Evolutionary conservation across 1,140 invertebrate genomes (phyloP).

Genomic region (Saccostrea echinata): DNA sequence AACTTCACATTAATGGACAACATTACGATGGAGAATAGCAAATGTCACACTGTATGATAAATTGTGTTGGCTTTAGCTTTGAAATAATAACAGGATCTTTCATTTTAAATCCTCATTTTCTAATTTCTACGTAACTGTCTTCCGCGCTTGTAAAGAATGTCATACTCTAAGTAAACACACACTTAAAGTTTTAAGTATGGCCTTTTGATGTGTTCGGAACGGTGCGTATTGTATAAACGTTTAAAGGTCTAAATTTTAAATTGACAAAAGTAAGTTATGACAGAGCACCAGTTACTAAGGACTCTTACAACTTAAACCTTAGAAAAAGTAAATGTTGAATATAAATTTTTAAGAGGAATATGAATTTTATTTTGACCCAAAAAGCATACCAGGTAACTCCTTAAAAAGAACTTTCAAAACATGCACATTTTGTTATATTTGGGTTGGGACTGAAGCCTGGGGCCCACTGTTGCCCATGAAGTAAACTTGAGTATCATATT

Average conservation of each 20-base stretch:
- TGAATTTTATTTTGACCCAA: no score
- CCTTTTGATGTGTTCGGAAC: not conserved
- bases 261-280: not conserved
- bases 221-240: not conserved
- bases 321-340: not conserved
- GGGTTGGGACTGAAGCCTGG: no score
- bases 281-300: not conserved
- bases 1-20: not conserved
- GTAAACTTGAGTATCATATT: no score
- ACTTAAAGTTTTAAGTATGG: not conserved
- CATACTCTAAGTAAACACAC: constrained; percentile 4
- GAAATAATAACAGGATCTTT: not conserved
- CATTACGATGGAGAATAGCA: not conserved
- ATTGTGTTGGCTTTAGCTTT: not conserved
- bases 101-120: not conserved
- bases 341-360: not conserved
- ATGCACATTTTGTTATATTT: no score
- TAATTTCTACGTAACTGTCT: not conserved
- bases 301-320: not conserved
- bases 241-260: constrained; percentile 30
- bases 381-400: no score
- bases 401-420: no score
- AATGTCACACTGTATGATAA: constrained; percentile 7
- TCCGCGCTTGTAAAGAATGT: not conserved
- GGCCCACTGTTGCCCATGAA: no score